phyloP scores from a whole-genome alignment of 2,113 vertebrate species.

The Phyllopteryx taeniolatus region DNA sequence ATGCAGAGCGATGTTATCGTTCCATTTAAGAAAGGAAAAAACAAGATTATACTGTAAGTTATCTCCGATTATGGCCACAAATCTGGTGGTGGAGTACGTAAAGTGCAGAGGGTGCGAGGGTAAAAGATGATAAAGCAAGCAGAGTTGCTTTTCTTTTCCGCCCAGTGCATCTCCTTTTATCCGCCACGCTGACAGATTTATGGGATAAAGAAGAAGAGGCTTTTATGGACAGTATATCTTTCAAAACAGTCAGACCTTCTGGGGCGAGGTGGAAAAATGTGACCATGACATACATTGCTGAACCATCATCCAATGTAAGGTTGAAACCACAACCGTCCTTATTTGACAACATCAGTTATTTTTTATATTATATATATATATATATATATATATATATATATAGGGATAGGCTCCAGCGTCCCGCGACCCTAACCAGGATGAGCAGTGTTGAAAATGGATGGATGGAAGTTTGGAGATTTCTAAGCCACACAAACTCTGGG shows the following conservation, averaged over 20 bases:
- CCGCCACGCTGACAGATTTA: conserved; percentile 58
- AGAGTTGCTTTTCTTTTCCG: conserved; percentile 54
- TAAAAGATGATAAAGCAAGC: conserved; percentile 68
- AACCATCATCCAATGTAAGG: background rate
- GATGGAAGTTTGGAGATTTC: conserved; percentile 29
- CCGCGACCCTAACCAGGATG: too few relatives aligned
- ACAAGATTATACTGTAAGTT: conserved; percentile 73
- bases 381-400: too few relatives aligned
- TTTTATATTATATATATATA: too few relatives aligned
- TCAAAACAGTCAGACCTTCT: conserved; percentile 54
- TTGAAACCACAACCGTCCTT: background rate
- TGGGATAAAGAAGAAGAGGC: conserved; percentile 60
- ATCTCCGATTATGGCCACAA: conserved; percentile 70
- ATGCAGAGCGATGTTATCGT: conserved; percentile 70
- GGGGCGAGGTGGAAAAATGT: conserved; percentile 42
- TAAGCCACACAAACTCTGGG: conserved; percentile 49
- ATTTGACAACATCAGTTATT: background rate
- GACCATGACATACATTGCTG: conserved; percentile 56
- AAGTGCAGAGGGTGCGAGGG: background rate
- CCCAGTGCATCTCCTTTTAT: conserved; percentile 61
- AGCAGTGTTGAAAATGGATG: too few relatives aligned
- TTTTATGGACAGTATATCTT: conserved; percentile 66
- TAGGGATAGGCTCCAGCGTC: too few relatives aligned
- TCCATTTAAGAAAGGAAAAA: conserved; percentile 72
- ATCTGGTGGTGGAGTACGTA: conserved; percentile 55